Evolutionary conservation across 2,113 vertebrate genomes (phyloP), one percentile per base, ranked within the genome.

Genomic region (Cyanoderma ruficeps): DNA sequence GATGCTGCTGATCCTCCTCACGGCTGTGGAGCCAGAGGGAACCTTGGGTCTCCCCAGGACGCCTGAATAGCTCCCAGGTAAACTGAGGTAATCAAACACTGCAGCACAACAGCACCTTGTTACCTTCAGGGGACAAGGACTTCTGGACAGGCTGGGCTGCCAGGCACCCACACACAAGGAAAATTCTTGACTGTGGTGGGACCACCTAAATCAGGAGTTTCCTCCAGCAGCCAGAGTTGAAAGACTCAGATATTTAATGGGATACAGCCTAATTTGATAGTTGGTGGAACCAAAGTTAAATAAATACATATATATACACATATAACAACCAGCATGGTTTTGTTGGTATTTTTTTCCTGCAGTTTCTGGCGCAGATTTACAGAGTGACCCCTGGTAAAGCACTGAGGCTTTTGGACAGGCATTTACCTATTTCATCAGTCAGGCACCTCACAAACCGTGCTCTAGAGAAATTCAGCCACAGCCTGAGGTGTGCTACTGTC

Each of bases 41-140:
- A 31, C 11, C 30, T 11, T 16, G 52, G 11, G 19, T n/a, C 49
- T 39, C 0, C 6, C 31, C 50, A 1, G 0, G 0, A 59, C 10
- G 19, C 21, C 39, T 16, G 2, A 93, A 13, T 3, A 68, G 24
- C 37, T 90, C 35, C 37, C 74, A 75, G 77, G 56, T 55, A 84
- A 57, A 84, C 1, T 18, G 15, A 70, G 15, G 15, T n/a, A 81
- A 83, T 70, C 33, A 42, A 78, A 44, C 41, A 56, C 11, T 10
- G 42, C 31, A 53, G 55, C 42, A 80, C n/a, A 83, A 61, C 21
- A 80, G 41, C 59, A 59, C 24, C 63, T 41, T 27, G 49, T 31
- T 27, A n/a, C 41, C 52, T 60, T 9, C 63, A 41, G 27, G 71
- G 42, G 31, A 49, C 17, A 77, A 10, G 18, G 71, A 61, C 44